Conservation (phyloP, 2,113 vertebrate genomes). For the Heterocephalus glaber region DNA sequence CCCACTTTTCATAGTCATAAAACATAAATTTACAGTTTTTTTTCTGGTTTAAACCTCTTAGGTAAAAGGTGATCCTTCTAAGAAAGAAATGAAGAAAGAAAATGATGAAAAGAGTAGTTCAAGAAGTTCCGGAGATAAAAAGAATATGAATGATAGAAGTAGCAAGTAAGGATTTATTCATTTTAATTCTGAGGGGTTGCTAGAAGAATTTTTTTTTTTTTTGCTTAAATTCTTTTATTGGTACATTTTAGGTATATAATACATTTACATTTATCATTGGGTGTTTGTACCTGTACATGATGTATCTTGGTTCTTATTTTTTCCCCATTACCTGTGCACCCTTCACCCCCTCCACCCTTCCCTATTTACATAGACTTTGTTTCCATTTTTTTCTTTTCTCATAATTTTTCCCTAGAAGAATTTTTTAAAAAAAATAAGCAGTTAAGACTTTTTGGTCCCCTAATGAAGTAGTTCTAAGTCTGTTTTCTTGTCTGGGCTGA, state of each 20-base stretch:
- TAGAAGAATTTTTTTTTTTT: not conserved
- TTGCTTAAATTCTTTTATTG: too few species aligned
- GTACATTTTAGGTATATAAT: too few species aligned
- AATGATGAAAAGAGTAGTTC: conserved; percentile 92
- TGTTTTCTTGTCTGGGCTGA: conserved; percentile 59
- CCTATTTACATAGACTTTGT: too few species aligned
- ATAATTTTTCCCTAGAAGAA: too few species aligned
- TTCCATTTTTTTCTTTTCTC: too few species aligned
- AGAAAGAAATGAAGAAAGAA: conserved; percentile 97
- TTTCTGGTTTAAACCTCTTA: conserved; percentile 76
- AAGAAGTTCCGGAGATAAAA: conserved; percentile 92
- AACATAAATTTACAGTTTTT: not conserved
- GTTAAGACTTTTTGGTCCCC: not conserved
- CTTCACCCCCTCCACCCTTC: too few species aligned
- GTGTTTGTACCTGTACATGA: too few species aligned
- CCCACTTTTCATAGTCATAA: conserved; percentile 22
- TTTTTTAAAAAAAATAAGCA: too few species aligned
- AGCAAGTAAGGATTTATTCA: conserved; percentile 86
- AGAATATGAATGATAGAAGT: conserved; percentile 87
- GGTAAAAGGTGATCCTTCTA: conserved; percentile 98
- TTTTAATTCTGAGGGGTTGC: not conserved
- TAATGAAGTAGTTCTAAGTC: conserved; percentile 63
- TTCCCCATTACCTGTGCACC: too few species aligned
- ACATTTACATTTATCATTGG: too few species aligned
- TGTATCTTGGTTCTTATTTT: too few species aligned